Evolutionary conservation across 1,140 invertebrate species (phyloP).

Genomic region (Oryzaephilus surinamensis): DNA sequence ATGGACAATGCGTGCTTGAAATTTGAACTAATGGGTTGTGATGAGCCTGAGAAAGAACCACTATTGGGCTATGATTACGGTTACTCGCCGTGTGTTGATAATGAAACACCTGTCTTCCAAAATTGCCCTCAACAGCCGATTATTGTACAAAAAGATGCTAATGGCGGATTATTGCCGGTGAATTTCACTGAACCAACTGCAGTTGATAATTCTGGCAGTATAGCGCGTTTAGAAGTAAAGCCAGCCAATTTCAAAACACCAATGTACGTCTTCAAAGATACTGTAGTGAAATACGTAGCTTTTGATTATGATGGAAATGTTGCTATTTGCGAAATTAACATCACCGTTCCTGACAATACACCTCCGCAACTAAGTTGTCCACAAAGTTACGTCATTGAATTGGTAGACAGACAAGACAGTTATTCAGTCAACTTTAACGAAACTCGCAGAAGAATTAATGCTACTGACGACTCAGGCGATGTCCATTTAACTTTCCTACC

Average conservation of each 20-base stretch:
- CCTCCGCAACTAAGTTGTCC: constrained; percentile 90
- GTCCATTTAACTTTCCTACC: constrained; percentile 76
- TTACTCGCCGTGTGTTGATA: constrained; percentile 90
- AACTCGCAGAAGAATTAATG: constrained; percentile 72
- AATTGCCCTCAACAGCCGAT: constrained; percentile 91
- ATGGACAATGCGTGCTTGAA: constrained; percentile 94
- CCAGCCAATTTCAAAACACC: constrained; percentile 86
- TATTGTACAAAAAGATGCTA: constrained; percentile 74
- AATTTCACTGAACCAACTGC: constrained; percentile 89
- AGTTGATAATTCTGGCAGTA: constrained; percentile 87
- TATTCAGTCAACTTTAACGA: constrained; percentile 91
- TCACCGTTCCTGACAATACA: constrained; percentile 87
- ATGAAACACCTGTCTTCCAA: constrained; percentile 91
- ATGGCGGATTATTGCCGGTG: constrained; percentile 76
- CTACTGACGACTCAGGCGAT: constrained; percentile 81
- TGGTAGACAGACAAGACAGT: constrained; percentile 80
- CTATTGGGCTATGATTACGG: constrained; percentile 88
- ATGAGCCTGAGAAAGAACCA: constrained; percentile 67
- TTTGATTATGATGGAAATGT: constrained; percentile 96
- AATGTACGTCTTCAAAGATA: constrained; percentile 79
- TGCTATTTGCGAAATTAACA: constrained; percentile 92
- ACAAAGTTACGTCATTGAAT: constrained; percentile 89
- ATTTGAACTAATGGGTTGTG: constrained; percentile 93
- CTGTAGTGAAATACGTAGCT: constrained; percentile 88
- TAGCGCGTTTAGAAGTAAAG: constrained; percentile 82